These are phyloP conservation scores for Mermis nigrescens DNA, from an alignment of 2,888 invertebrate genomes.

Conservation along the genomic window DNA sequence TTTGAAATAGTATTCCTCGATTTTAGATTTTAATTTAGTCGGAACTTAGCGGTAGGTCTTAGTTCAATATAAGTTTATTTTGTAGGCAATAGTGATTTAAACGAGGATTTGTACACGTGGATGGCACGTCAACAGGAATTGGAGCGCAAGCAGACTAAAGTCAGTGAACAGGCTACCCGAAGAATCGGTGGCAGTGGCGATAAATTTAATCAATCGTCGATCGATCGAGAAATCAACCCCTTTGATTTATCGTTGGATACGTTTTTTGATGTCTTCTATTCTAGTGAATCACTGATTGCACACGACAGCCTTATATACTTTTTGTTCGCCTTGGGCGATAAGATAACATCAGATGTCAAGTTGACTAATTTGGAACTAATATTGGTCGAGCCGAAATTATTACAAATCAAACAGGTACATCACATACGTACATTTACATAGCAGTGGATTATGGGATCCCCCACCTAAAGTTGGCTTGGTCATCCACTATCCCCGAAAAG, in stretches of 20 bases:
- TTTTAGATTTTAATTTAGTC: too few species aligned
- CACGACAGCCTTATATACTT: background rate
- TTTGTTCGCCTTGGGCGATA: background rate
- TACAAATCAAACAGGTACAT: too few species aligned
- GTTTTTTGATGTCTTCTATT: slow-evolving; percentile 4
- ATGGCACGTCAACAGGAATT: slow-evolving; percentile 69
- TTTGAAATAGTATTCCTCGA: too few species aligned
- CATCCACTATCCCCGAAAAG: too few species aligned
- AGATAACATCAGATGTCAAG: background rate
- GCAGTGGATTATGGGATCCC: too few species aligned
- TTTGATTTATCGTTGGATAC: slow-evolving; percentile 4
- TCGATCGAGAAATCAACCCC: slow-evolving; percentile 6
- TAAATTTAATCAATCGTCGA: background rate
- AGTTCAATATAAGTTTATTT: too few species aligned
- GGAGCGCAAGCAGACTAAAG: background rate
- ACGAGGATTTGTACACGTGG: slow-evolving; percentile 83
- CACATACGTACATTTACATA: too few species aligned
- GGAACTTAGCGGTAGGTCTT: too few species aligned
- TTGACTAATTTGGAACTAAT: background rate
- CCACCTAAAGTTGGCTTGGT: too few species aligned
- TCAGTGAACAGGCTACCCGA: too few species aligned
- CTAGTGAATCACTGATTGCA: background rate
- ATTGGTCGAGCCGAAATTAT: background rate
- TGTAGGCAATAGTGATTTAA: background rate
- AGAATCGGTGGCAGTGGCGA: background rate